Base-by-base conservation (phyloP, 2,888 invertebrate species). In the Cylloceria caligata region DNA sequence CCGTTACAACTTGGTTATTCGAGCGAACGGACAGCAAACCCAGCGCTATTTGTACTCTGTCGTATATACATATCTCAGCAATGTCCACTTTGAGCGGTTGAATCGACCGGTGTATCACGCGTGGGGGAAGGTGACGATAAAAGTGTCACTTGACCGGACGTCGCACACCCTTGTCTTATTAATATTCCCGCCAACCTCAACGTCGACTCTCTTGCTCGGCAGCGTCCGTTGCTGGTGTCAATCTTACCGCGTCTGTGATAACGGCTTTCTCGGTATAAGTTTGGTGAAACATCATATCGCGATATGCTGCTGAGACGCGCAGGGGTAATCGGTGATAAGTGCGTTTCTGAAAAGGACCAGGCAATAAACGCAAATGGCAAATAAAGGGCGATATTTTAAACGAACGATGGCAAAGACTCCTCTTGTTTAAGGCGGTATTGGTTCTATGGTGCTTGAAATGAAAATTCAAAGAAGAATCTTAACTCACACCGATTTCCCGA, bases 401-500 rank as follows among this genome's bases (percentile, higher is more conserved):
- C 68, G 42, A 39, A 57, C 16, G 16, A 16, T 39, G 64, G 64
- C 60, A 49, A 62, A 36, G 27, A 47, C n/a, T n/a, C 21, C 52
- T 21, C 52, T 55, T 39, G 11, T n/a, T n/a, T n/a, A 45, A 49
- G 76, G 65, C 52, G 65, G 55, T 55, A 45, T 55, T 60, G 57
- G 24, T 19, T 52, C 11, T 65, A 42, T 24, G 73, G 69, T 76
- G 62, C 76, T 80, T 75, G 49, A 71, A 78, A 73, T 82, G 83
- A 88, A 88, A 87, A 86, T 88, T 86, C 85, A 87, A 87, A 88
- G 85, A 86, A 84, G 84, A 86, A 84, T 83, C 84, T 83, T 80
- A 83, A 57, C 69, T 72, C 60, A 36, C 71, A 13, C 13, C 64
- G 36, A 55, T 16, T 45, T 42, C 42, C 34, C 30, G 62, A 52